Evolutionary conservation across 2,113 vertebrate genomes (phyloP).

Genomic region (Casuarius casuarius): DNA sequence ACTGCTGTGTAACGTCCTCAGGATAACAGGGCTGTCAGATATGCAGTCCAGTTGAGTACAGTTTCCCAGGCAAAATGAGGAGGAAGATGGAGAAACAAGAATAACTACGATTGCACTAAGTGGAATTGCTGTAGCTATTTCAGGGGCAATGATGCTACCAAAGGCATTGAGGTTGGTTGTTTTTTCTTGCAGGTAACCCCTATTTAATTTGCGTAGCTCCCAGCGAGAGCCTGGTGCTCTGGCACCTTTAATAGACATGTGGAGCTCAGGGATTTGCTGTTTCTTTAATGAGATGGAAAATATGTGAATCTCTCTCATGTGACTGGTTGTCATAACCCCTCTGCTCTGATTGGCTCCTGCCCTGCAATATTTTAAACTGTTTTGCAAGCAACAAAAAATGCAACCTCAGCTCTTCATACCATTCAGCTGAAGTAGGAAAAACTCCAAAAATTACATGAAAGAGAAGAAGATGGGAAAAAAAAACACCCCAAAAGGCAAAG

Average conservation of each 20-base stretch:
- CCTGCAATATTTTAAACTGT: neutral
- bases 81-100: neutral
- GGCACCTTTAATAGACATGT: neutral
- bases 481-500: neutral
- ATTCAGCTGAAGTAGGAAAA: slow-evolving; percentile 42
- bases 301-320: neutral
- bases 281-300: slow-evolving; percentile 3
- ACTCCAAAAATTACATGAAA: slow-evolving; percentile 5
- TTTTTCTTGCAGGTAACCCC: neutral
- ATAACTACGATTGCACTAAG: neutral
- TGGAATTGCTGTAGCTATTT: neutral
- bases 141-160: neutral
- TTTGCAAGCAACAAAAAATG: slow-evolving; percentile 25
- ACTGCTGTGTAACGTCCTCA: neutral
- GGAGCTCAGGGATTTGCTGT: neutral
- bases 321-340: neutral
- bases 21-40: neutral
- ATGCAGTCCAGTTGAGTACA: neutral
- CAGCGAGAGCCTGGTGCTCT: neutral
- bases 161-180: neutral
- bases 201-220: neutral
- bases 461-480: neutral
- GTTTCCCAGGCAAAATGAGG: neutral
- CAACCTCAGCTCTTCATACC: neutral
- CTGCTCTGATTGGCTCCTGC: neutral